phyloP scores from a whole-genome alignment of 2,113 vertebrate genomes.

The Polyodon spathula region DNA sequence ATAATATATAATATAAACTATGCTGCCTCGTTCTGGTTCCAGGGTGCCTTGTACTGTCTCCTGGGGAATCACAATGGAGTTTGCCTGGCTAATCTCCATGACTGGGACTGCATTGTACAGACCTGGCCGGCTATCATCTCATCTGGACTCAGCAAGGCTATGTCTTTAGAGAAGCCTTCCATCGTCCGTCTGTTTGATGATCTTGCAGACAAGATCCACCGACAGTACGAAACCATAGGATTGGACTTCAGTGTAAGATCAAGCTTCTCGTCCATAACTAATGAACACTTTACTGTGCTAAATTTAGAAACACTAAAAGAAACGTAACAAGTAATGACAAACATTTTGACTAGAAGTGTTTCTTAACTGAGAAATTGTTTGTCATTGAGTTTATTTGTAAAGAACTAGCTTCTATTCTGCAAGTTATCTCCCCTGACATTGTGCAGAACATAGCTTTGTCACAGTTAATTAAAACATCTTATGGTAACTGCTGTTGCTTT shows the following conservation, averaged over 20 bases:
- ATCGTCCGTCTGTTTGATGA: slow-evolving; percentile 94
- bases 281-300: too few species aligned
- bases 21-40: background rate
- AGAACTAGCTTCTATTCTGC: too few species aligned
- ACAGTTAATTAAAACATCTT: background rate
- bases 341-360: too few species aligned
- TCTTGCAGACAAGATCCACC: slow-evolving; percentile 90
- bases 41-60: slow-evolving; percentile 97
- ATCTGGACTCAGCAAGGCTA: slow-evolving; percentile 85
- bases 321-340: too few species aligned
- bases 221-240: slow-evolving; percentile 91
- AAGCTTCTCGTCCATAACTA: background rate
- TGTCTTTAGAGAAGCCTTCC: slow-evolving; percentile 94
- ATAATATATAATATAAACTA: too few species aligned
- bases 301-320: too few species aligned
- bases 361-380: too few species aligned
- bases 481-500: background rate
- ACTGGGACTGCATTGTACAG: slow-evolving; percentile 90
- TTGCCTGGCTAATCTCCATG: slow-evolving; percentile 87
- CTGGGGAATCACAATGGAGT: slow-evolving; percentile 85
- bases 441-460: too few species aligned
- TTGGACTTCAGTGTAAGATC: slow-evolving; percentile 79
- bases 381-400: too few species aligned
- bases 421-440: too few species aligned
- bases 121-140: slow-evolving; percentile 88